Evolutionary conservation across 2,797 vertebrate species (phyloP).

Genomic region (Momotus momota): DNA sequence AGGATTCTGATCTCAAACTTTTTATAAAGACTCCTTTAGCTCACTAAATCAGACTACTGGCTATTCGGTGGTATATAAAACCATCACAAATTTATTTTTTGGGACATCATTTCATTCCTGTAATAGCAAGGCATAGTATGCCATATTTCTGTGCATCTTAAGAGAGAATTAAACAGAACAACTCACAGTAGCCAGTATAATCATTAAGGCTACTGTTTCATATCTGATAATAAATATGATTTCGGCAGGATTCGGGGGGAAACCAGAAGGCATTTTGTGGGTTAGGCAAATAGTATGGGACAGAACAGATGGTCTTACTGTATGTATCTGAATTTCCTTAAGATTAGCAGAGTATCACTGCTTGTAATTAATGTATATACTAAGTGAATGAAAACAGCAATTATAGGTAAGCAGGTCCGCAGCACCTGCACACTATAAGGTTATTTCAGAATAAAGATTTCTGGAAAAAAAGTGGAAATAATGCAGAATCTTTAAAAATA

Average conservation of each 20-base stretch:
- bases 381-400: neutral
- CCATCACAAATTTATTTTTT: neutral
- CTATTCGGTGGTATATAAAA: neutral
- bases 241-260: neutral
- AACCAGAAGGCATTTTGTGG: neutral
- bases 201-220: neutral
- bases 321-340: neutral
- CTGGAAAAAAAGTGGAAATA: neutral
- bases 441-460: neutral
- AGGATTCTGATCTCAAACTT: neutral
- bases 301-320: neutral
- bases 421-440: neutral
- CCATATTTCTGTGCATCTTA: neutral
- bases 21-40: neutral
- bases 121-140: neutral
- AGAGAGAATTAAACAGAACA: neutral
- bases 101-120: neutral
- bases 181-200: neutral
- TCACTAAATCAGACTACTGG: neutral
- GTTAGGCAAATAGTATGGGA: neutral
- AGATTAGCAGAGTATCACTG: neutral
- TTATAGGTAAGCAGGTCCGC: neutral
- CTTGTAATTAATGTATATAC: neutral
- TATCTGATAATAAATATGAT: neutral
- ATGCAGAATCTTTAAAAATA: neutral